Conservation (phyloP, 2,113 vertebrate genomes). For the Eidolon helvum region DNA sequence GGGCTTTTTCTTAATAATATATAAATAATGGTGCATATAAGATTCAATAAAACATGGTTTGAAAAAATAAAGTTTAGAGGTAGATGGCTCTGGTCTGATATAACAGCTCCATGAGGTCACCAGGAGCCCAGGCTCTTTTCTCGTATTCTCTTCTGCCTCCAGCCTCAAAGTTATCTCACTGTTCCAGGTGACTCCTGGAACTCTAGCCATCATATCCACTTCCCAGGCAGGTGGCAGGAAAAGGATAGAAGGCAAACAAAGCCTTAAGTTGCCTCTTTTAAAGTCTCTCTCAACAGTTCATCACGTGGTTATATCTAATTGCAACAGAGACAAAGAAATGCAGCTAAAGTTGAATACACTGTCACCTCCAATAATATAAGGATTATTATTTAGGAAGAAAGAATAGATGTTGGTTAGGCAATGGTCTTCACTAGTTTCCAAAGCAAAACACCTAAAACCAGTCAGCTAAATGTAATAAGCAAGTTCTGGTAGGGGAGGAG, state of each 20-base stretch:
- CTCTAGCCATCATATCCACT: background rate
- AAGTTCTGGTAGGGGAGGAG: background rate
- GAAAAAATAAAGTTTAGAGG: background rate
- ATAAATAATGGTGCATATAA: background rate
- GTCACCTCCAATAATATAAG: background rate
- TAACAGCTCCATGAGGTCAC: background rate
- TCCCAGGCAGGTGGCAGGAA: background rate
- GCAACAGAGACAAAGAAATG: background rate
- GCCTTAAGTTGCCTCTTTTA: background rate
- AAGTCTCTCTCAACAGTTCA: background rate
- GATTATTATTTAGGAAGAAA: background rate
- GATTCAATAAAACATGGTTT: background rate
- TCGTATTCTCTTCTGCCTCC: background rate
- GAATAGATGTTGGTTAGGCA: background rate
- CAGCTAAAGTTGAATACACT: background rate
- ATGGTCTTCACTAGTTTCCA: background rate
- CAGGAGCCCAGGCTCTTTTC: background rate
- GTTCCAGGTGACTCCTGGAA: background rate
- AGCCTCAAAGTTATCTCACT: background rate
- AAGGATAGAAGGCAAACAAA: background rate
- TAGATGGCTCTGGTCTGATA: background rate
- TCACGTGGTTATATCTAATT: background rate
- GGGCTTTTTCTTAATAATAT: background rate
- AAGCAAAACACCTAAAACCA: slow-evolving; percentile 1
- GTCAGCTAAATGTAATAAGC: background rate